These are phyloP conservation scores for Hyposoter dolosus DNA, from an alignment of 2,888 invertebrate species.

Conservation along the genomic window DNA sequence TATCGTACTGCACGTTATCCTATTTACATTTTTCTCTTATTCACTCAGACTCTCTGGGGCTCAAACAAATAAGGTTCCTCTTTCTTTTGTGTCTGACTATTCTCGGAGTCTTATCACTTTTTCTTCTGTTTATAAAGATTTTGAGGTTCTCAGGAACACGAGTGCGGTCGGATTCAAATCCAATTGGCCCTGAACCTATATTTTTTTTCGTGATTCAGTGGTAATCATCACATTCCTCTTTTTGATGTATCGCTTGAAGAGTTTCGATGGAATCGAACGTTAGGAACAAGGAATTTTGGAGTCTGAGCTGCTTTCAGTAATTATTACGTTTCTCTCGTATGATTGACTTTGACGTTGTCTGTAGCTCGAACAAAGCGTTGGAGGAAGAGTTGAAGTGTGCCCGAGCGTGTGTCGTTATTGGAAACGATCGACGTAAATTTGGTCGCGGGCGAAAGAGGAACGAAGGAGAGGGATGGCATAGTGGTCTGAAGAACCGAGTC, in stretches of 20 bases:
- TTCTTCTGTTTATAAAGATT: conserved; percentile 1
- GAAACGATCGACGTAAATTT: conserved; percentile 73
- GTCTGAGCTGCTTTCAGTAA: neutral
- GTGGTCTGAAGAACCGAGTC: conserved; percentile 48
- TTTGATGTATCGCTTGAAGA: neutral
- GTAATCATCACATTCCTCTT: neutral
- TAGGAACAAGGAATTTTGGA: neutral
- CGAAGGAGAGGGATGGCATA: conserved; percentile 1
- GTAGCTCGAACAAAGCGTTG: conserved; percentile 4
- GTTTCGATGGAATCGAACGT: neutral
- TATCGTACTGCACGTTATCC: conserved; percentile 43
- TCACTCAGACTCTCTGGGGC: conserved; percentile 1
- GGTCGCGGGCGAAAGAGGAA: conserved; percentile 36
- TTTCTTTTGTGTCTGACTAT: conserved; percentile 41
- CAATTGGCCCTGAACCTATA: neutral
- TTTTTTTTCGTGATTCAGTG: neutral
- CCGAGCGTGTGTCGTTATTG: conserved; percentile 64
- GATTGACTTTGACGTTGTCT: conserved; percentile 11
- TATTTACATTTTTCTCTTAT: conserved; percentile 25
- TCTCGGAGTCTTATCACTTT: conserved; percentile 50
- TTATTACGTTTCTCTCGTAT: neutral
- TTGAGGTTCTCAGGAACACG: neutral
- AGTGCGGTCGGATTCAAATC: neutral
- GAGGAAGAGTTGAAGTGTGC: conserved; percentile 40
- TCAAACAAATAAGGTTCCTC: neutral